Conservation (phyloP, 1,140 invertebrate genomes). For the Pogonus chalceus region DNA sequence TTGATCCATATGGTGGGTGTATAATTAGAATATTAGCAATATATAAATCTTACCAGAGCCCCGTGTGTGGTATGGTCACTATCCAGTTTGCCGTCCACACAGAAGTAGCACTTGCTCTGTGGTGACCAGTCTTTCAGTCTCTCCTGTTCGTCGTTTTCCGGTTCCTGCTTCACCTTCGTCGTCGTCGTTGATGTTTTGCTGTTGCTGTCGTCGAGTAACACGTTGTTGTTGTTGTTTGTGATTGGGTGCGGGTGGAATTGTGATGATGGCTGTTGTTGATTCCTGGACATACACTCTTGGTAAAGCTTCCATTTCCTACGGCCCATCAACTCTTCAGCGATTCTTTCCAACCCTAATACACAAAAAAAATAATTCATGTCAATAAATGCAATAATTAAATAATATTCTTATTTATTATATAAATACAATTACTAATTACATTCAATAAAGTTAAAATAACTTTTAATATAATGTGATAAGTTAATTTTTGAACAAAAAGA, state of each 20-base stretch:
- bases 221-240: slow-evolving; percentile 19
- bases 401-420: too few relatives aligned
- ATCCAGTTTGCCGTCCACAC: slow-evolving; percentile 66
- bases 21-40: neutral
- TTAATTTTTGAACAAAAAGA: too few relatives aligned
- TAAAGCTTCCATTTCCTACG: slow-evolving; percentile 87
- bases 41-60: slow-evolving; percentile 47
- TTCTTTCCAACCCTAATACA: slow-evolving; percentile 82
- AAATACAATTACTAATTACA: too few relatives aligned
- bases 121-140: slow-evolving; percentile 68
- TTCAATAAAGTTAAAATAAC: too few relatives aligned
- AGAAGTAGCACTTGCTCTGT: slow-evolving; percentile 77
- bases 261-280: slow-evolving; percentile 35
- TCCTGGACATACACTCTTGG: slow-evolving; percentile 66
- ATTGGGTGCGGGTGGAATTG: slow-evolving; percentile 20
- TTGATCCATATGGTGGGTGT: neutral
- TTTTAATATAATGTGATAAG: too few relatives aligned
- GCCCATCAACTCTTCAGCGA: slow-evolving; percentile 92
- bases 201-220: slow-evolving; percentile 21
- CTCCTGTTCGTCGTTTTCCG: slow-evolving; percentile 19
- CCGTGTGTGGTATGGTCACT: slow-evolving; percentile 43
- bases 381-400: neutral
- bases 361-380: slow-evolving; percentile 15
- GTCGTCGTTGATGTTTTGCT: slow-evolving; percentile 22
- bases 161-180: slow-evolving; percentile 6